Conservation (phyloP, 2,797 vertebrate genomes). For the Heteromormyrus szaboi region DNA sequence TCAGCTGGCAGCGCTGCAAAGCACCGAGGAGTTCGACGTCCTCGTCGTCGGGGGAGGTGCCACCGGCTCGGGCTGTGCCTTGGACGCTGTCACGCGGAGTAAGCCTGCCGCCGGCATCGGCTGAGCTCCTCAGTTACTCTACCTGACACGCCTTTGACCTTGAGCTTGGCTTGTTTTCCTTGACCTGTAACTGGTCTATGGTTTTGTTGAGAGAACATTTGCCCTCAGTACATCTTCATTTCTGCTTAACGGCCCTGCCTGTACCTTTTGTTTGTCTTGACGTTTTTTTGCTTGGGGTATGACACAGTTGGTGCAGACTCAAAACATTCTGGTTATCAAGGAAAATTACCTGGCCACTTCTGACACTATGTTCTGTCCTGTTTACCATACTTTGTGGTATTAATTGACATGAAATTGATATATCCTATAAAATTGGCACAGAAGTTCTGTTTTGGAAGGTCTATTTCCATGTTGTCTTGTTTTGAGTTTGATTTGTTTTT, state of each 20-base stretch:
- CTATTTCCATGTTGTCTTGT: neutral
- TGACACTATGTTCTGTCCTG: neutral
- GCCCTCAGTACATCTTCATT: neutral
- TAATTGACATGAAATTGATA: neutral
- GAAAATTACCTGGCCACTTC: neutral
- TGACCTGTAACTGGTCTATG: neutral
- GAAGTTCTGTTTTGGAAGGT: neutral
- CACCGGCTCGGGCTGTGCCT: conserved; percentile 88
- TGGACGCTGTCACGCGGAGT: conserved; percentile 91
- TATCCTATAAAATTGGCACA: neutral
- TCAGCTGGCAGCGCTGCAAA: conserved; percentile 64
- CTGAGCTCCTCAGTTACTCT: neutral
- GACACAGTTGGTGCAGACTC: neutral
- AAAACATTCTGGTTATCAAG: neutral
- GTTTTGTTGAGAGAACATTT: neutral
- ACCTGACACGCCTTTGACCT: neutral
- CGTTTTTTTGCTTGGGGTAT: neutral
- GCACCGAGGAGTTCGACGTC: conserved; percentile 75
- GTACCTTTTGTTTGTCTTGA: neutral
- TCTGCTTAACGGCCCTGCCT: neutral
- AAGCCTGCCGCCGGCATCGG: conserved; percentile 28
- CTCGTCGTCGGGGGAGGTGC: conserved; percentile 89
- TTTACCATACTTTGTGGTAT: neutral
- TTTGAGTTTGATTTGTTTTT: neutral
- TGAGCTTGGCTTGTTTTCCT: neutral